A percentile compares a stretch with the other conserved stretches of the same genome.
phyloP scores from a whole-genome alignment of 2,113 vertebrate species.

The Brachionichthys hirsutus region DNA sequence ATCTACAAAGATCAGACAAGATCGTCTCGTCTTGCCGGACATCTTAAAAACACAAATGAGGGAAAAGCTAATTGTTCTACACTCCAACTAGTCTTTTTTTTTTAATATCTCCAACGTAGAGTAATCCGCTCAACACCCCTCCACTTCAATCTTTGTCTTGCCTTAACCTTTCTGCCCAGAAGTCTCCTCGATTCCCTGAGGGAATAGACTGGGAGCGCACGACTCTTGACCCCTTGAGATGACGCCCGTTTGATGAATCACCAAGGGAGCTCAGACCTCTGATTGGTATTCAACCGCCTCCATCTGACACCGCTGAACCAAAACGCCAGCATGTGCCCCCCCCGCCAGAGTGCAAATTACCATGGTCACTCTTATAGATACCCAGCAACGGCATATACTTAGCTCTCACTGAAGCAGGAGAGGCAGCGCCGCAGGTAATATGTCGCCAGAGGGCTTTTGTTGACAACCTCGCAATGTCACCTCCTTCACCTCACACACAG shows the following conservation, averaged over 20 bases:
- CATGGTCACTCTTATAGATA: constrained; percentile 64
- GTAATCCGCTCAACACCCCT: constrained; percentile 20
- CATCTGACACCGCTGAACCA: constrained; percentile 47
- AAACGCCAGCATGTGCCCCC: constrained; percentile 44
- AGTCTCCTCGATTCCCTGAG: constrained; percentile 38
- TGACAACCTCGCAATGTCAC: constrained; percentile 47
- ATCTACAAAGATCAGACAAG: constrained; percentile 44
- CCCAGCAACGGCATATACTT: constrained; percentile 27
- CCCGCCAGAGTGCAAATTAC: constrained; percentile 62
- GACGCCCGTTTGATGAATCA: constrained; percentile 70
- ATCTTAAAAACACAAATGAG: constrained; percentile 10
- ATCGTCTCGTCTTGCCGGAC: not conserved
- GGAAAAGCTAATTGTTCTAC: constrained; percentile 27
- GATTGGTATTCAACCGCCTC: constrained; percentile 68
- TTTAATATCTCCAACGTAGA: constrained; percentile 4
- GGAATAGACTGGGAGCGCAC: constrained; percentile 31
- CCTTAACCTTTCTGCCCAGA: constrained; percentile 55
- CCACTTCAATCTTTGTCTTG: constrained; percentile 26
- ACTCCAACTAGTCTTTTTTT: constrained; percentile 4
- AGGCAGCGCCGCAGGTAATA: constrained; percentile 33
- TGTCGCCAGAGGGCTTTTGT: constrained; percentile 38
- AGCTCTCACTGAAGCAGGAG: constrained; percentile 35
- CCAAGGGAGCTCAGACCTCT: constrained; percentile 59
- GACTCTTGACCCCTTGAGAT: constrained; percentile 65
- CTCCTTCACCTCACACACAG: constrained; percentile 1